Percentiles rank a stretch among this genome's conserved stretches.
Conservation (phyloP, 2,113 vertebrate species). For the Chiloscyllium plagiosum region DNA sequence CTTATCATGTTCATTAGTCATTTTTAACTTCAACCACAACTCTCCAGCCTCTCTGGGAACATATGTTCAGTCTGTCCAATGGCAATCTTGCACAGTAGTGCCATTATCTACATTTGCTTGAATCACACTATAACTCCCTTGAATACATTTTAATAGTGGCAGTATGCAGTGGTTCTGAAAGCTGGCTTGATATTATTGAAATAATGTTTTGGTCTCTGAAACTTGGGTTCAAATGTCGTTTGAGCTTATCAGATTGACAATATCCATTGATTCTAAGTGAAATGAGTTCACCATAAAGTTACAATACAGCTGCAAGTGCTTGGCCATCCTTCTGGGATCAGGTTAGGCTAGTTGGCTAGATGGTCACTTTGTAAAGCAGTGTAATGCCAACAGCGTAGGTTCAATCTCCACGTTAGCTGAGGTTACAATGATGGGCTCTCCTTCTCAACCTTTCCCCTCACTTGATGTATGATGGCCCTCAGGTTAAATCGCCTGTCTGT, state of each 20-base stretch:
- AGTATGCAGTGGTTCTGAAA: neutral
- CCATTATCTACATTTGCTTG: neutral
- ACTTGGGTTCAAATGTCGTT: neutral
- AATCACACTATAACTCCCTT: neutral
- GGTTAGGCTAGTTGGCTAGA: too few species aligned
- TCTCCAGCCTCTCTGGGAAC: neutral
- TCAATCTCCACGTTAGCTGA: too few species aligned
- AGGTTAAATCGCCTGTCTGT: too few species aligned
- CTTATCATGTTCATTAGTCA: neutral
- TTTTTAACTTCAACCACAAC: neutral
- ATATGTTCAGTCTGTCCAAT: neutral
- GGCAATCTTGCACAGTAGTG: neutral
- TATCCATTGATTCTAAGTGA: neutral
- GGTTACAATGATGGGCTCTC: too few species aligned
- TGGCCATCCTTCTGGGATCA: too few species aligned
- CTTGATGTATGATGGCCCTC: too few species aligned
- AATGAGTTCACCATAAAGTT: neutral
- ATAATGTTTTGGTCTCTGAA: neutral
- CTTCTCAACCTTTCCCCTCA: too few species aligned
- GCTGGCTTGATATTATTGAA: neutral
- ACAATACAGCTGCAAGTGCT: neutral
- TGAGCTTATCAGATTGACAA: neutral
- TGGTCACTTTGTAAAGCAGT: too few species aligned
- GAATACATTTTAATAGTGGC: neutral
- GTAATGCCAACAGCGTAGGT: too few species aligned